phyloP scores from a whole-genome alignment of 2,113 vertebrate genomes.

The Heterotis niloticus region DNA sequence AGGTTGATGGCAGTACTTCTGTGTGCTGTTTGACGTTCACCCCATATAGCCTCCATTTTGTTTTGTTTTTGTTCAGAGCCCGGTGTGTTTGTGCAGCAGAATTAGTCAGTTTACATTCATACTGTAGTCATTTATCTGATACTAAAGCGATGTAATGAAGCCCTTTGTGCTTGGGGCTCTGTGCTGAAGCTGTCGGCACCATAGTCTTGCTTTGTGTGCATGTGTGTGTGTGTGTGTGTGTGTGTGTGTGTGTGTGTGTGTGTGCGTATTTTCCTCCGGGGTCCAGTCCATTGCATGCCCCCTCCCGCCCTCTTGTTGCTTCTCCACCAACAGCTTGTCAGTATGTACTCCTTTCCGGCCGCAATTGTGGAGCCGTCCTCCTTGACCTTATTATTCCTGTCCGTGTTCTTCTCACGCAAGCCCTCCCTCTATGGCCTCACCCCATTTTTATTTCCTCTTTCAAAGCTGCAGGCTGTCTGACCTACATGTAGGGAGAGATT shows the following conservation, averaged over 20 bases:
- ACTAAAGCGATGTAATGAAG: neutral
- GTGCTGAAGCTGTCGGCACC: neutral
- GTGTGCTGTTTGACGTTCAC: neutral
- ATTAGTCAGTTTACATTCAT: neutral
- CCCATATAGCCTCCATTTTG: neutral
- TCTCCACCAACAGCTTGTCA: neutral
- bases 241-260: constrained; percentile 10
- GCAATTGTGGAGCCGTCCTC: constrained; percentile 12
- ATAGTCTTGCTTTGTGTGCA: neutral
- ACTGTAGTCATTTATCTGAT: neutral
- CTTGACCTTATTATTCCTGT: constrained; percentile 31
- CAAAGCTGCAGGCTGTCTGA: constrained; percentile 41
- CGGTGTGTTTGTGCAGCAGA: neutral
- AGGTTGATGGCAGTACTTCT: neutral
- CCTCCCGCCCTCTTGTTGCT: constrained; percentile 10
- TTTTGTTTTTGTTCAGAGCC: neutral
- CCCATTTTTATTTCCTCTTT: neutral
- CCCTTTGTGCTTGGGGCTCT: neutral
- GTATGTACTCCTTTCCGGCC: neutral
- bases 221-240: neutral
- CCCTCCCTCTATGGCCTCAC: neutral
- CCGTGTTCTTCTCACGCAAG: constrained; percentile 26
- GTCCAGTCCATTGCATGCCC: neutral
- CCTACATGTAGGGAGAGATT: constrained; percentile 31
- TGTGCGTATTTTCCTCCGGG: neutral